These are phyloP conservation scores for Pomatorhinus ruficollis DNA, from an alignment of 2,113 vertebrate genomes.

Conservation along the genomic window DNA sequence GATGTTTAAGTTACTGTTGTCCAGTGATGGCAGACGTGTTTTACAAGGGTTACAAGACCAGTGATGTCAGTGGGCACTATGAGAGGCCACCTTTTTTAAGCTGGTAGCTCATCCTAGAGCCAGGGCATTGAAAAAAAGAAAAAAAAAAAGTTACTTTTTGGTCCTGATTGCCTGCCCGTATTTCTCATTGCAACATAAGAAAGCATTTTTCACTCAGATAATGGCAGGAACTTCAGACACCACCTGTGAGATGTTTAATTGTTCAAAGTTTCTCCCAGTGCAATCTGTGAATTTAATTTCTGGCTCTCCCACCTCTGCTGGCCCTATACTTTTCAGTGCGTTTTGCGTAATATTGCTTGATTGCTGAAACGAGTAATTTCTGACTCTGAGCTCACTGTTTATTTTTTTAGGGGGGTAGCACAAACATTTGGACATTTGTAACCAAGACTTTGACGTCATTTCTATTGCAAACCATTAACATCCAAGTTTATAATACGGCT, in stretches of 20 bases:
- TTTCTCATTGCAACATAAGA: not conserved
- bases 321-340: not conserved
- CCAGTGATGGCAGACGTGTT: accelerated
- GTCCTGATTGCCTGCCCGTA: not conserved
- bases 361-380: slow-evolving; percentile 1
- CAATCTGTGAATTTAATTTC: slow-evolving; percentile 41
- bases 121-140: not conserved
- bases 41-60: not conserved
- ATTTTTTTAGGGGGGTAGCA: slow-evolving; percentile 17
- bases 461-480: slow-evolving; percentile 30
- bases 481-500: not conserved
- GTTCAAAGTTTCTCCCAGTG: not conserved
- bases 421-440: slow-evolving; percentile 42
- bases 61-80: slow-evolving; percentile 9
- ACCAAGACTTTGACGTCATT: slow-evolving; percentile 19
- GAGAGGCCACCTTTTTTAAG: not conserved
- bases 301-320: slow-evolving; percentile 6
- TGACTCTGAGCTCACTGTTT: slow-evolving; percentile 17
- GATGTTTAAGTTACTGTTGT: not conserved
- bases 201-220: slow-evolving; percentile 2
- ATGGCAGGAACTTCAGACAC: slow-evolving; percentile 10
- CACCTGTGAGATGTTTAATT: not conserved
- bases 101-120: not conserved
- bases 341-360: not conserved
- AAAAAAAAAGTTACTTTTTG: not conserved